Base-by-base conservation (phyloP, 2,888 invertebrate species). In the Bembecia ichneumoniformis region DNA sequence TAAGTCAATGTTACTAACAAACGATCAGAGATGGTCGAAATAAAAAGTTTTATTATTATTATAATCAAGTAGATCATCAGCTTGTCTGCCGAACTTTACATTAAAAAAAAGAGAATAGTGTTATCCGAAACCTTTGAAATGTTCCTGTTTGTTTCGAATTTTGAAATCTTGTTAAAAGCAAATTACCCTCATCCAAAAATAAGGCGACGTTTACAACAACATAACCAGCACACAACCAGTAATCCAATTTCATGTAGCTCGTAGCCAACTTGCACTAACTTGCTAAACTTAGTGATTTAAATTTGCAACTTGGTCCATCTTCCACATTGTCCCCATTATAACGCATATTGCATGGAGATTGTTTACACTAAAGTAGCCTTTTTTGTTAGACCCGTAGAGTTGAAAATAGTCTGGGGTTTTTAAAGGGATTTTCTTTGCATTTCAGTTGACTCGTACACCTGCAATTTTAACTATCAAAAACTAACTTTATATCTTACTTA, bases 161-260 rank as follows among this genome's bases (percentile, higher is more conserved):
- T 28, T 9, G 28, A 28, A 28, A 28, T 28, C 28, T 28, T 28
- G 9, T 28, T 28, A 28, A 9, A 28, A 28, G 28, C 28, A 28
- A 28, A 28, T 9, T 28, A 9, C 2, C 28, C 9, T 28, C 28
- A 28, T 28, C 28, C 13, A 40, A 44, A 44, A 44, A 44, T 44
- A 44, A 44, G 11, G 10, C 44, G 4, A 44, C 15, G 44, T 44
- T 15, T 15, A 15, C 15, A 16, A 44, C 76, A 79, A 77, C 78
- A 67, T 76, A 74, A 74, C 74, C 71, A 61, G 59, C 57, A 56
- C 56, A 56, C 56, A 51, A 49, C 52, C 50, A 65, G 71, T 84
- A 82, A 82, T 82, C 80, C 81, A 84, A 86, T 82, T 82, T 83
- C 74, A 75, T 69, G 72, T 67, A 77, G 82, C 74, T 82, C 77